Evolutionary conservation across 2,888 invertebrate genomes (phyloP), one percentile per base, ranked within the genome.

Genomic region (Epinotia ramella): DNA sequence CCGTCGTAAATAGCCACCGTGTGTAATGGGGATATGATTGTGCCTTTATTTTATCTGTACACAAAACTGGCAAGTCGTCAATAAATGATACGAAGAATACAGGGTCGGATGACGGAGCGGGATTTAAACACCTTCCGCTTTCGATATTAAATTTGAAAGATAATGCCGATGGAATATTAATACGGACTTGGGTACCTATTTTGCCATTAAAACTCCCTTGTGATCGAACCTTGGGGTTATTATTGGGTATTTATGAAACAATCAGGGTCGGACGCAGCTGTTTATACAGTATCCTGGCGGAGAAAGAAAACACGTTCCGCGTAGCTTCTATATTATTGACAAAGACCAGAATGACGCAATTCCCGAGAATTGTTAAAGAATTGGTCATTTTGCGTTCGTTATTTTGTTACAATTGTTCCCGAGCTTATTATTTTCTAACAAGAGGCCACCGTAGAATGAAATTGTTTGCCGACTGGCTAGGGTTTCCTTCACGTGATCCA

Each of bases 381-480:
- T 60, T 60, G 46, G 69, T 16, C 44, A 60, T 69, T 69, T 59
- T 60, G 46, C 59, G 59, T 46, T 46, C 69, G 59, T 60, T 60
- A 60, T 69, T 28, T 28, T 28, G 24, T 28, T 57, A 24, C 69
- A 68, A 68, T 44, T 40, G 63, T 44, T 63, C 44, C 28, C 46
- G n/a, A 46, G 59, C 69, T 69, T 60, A 69, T 68, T 68, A 68
- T 69, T 69, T 69, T 60, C 44, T 69, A 69, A 69, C 69, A 69
- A 69, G 69, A 59, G 59, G 28, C 40, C 16, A 24, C 12, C 46
- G 59, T 16, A 24, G 44, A 60, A 24, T 69, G 7, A 59, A 69
- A 69, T 59, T 69, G 59, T 59, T 69, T 59, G 24, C 59, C n/a
- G n/a, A 46, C 56, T 18, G 16, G 20, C 57, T 68, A 68, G 44